These are phyloP conservation scores for Harmothoe impar DNA, from an alignment of 2,888 invertebrate species.

Conservation along the genomic window DNA sequence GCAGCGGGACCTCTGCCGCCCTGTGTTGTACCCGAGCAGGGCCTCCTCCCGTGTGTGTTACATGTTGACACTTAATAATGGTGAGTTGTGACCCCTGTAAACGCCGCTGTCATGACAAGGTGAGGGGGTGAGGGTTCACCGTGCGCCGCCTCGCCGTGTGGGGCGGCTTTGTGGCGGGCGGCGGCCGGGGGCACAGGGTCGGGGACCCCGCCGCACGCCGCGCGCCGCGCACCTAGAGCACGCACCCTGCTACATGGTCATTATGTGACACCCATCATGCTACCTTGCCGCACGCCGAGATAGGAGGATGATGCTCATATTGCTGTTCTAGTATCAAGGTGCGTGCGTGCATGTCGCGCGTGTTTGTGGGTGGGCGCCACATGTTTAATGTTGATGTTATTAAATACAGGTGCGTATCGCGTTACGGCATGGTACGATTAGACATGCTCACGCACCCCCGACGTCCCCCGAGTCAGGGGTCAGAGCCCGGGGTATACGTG, in stretches of 20 bases:
- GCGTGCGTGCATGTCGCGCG: slow-evolving; percentile 8
- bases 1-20: not conserved
- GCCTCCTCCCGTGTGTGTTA: slow-evolving; percentile 9
- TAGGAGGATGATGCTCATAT: not conserved
- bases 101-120: slow-evolving; percentile 57
- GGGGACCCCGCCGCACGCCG: not conserved
- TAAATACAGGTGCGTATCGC: slow-evolving; percentile 34
- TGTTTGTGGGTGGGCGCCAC: not conserved
- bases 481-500: too few species aligned
- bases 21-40: not conserved
- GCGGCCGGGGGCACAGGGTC: slow-evolving; percentile 7
- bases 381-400: slow-evolving; percentile 8
- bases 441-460: too few species aligned
- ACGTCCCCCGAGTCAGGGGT: too few species aligned
- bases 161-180: slow-evolving; percentile 33
- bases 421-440: not conserved
- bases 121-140: slow-evolving; percentile 57
- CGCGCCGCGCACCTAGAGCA: not conserved
- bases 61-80: slow-evolving; percentile 57
- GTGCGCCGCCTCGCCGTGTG: slow-evolving; percentile 30
- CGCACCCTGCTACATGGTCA: not conserved
- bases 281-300: not conserved
- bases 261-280: slow-evolving; percentile 4
- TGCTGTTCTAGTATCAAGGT: not conserved
- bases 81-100: slow-evolving; percentile 62